Conservation (phyloP, 2,888 invertebrate species). For the Frankliniella intonsa region DNA sequence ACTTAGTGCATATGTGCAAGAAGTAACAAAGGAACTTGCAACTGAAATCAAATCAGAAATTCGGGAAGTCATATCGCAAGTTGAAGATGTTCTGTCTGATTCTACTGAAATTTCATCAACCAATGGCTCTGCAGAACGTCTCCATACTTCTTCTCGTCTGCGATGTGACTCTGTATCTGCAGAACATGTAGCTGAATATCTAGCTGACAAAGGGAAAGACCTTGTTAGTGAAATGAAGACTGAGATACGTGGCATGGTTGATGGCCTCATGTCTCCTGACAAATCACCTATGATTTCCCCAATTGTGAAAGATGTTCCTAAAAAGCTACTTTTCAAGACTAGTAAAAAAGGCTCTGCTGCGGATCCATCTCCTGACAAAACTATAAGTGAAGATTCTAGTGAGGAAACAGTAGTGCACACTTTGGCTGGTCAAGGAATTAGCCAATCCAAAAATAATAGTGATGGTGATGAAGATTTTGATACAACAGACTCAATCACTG, state of each 20-base stretch:
- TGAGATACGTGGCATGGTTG: slow-evolving; percentile 70
- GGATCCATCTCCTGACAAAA: background rate
- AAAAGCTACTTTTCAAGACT: background rate
- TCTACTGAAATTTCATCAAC: slow-evolving; percentile 37
- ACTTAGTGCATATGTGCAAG: slow-evolving; percentile 68
- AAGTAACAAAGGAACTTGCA: slow-evolving; percentile 71
- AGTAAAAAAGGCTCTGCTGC: background rate
- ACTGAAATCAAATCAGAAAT: slow-evolving; percentile 79
- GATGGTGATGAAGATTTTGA: background rate
- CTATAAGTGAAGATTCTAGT: slow-evolving; percentile 1
- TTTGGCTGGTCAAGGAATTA: background rate
- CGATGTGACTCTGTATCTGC: slow-evolving; percentile 58
- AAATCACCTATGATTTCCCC: slow-evolving; percentile 15
- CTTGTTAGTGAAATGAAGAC: slow-evolving; percentile 76
- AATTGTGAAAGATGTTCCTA: slow-evolving; percentile 29
- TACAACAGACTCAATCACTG: background rate
- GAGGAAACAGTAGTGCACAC: slow-evolving; percentile 1
- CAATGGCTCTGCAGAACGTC: background rate
- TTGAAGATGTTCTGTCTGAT: slow-evolving; percentile 62
- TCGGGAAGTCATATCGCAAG: slow-evolving; percentile 71
- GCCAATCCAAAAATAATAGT: background rate
- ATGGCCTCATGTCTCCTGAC: slow-evolving; percentile 60
- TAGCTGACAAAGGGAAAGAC: slow-evolving; percentile 71
- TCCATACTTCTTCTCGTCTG: slow-evolving; percentile 28
- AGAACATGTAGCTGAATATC: slow-evolving; percentile 69